Evolutionary conservation across 1,140 invertebrate species (phyloP).

Genomic region (Drosophila ananassae): DNA sequence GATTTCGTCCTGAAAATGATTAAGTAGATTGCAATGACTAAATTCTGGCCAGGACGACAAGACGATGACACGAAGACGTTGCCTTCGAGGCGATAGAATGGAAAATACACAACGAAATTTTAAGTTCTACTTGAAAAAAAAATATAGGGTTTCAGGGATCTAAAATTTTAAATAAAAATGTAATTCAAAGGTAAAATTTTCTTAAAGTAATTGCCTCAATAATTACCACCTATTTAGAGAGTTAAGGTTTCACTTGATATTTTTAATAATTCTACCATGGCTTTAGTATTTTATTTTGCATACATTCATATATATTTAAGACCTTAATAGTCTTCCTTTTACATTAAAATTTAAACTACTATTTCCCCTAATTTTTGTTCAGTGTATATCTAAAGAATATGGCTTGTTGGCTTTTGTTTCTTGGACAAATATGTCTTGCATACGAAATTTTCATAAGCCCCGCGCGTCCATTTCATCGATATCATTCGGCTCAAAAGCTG

Average conservation of each 20-base stretch:
- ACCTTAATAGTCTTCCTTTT: too few relatives aligned
- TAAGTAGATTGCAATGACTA: conserved; percentile 81
- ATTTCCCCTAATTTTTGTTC: background rate
- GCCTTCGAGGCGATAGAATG: conserved; percentile 35
- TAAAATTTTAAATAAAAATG: background rate
- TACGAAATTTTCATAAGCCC: conserved; percentile 67
- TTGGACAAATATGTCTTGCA: conserved; percentile 69
- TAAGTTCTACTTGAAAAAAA: background rate
- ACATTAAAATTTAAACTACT: too few relatives aligned
- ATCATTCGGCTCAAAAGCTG: conserved; percentile 21
- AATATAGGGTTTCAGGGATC: too few relatives aligned
- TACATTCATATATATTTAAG: too few relatives aligned
- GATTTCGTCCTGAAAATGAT: conserved; percentile 58
- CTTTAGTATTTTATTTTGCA: too few relatives aligned
- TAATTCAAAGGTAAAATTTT: background rate
- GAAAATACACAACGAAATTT: conserved; percentile 1
- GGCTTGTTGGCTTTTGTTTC: conserved; percentile 73
- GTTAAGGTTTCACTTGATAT: background rate
- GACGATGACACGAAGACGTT: conserved; percentile 55
- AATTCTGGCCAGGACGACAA: conserved; percentile 68
- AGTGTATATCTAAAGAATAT: conserved; percentile 37
- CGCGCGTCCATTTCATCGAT: conserved; percentile 68
- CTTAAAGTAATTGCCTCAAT: background rate
- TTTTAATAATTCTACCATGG: background rate
- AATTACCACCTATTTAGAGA: background rate